Base-by-base conservation (phyloP, 1,140 invertebrate species). In the Anoplolepis gracilipes region DNA sequence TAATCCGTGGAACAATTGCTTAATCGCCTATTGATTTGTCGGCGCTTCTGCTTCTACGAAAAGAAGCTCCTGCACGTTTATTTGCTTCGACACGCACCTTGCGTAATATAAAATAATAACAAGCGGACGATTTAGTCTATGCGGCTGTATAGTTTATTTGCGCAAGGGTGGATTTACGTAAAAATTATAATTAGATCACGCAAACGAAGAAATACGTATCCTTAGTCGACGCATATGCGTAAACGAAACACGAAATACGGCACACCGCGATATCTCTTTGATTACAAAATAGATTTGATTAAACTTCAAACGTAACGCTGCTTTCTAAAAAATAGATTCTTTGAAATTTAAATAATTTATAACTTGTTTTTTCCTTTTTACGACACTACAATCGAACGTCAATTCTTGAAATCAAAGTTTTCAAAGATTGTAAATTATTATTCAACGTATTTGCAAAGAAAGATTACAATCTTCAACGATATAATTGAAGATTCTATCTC, bases 161-260 rank as follows among this genome's bases (percentile, higher is more conserved):
- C 28, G 25, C 73, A 57, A 53, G 19, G 30, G 25, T 6, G 30
- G 7, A 25, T 81, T 57, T 61, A 39, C 36, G 81, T 28, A 67
- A 85, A 85, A 87, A 84, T 88, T 89, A 82, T 86, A 81, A 88
- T 88, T 84, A 86, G 78, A 61, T 16, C 25, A 19, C 19, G 49
- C 25, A 46, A n/a, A n/a, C n/a, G n/a, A n/a, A 0, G 33, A 16
- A 55, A 28, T 30, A 11, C 1, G 19, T 78, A 65, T 77, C 19
- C 22, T 28, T 25, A 57, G 30, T 42, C 1, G 11, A 55, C 5
- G 30, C 28, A 25, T 30, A 36, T 11, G 22, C 59, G 57, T 61
- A 53, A 30, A 33, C 28, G 25, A 22, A 19, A 75, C 39, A 5
- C 59, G 55, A 57, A 75, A 69, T 3, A 36, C 55, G 72, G 1